These are phyloP conservation scores for Maccullochella peelii DNA, from an alignment of 2,113 vertebrate genomes.

Conservation along the genomic window DNA sequence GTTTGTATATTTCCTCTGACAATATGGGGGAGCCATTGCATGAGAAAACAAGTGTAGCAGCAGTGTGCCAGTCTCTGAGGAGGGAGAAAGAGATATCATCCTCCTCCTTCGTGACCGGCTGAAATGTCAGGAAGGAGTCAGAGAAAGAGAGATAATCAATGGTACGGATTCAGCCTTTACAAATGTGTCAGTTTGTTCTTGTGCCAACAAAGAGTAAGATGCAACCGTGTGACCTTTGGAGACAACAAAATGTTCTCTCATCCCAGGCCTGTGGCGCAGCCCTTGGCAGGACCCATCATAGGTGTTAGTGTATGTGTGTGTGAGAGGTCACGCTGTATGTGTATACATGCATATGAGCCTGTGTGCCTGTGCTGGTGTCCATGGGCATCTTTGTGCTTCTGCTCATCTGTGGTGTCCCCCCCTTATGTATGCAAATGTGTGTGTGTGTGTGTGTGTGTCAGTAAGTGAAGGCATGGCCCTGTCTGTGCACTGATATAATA, in stretches of 20 bases:
- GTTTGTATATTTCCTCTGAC: constrained; percentile 21
- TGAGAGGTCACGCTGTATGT: constrained; percentile 31
- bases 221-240: constrained; percentile 77
- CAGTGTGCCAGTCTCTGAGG: constrained; percentile 47
- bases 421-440: constrained; percentile 34
- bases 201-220: constrained; percentile 65
- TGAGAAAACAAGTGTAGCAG: constrained; percentile 14
- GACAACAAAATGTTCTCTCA: constrained; percentile 71
- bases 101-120: constrained; percentile 59
- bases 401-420: constrained; percentile 25
- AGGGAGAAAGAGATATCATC: constrained; percentile 63
- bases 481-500: constrained; percentile 75
- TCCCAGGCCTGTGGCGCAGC: constrained; percentile 49
- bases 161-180: constrained; percentile 67
- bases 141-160: constrained; percentile 73
- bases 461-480: constrained; percentile 58
- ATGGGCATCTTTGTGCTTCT: constrained; percentile 11
- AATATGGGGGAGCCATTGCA: constrained; percentile 7
- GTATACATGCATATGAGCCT: constrained; percentile 1
- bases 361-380: background rate
- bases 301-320: constrained; percentile 42
- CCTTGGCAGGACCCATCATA: constrained; percentile 54
- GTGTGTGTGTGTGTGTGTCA: constrained; percentile 26
- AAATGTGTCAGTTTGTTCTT: constrained; percentile 74
- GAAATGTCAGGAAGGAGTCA: constrained; percentile 81